These are phyloP conservation scores for Euborellia annulipes DNA, from an alignment of 1,140 invertebrate species.

Conservation along the genomic window DNA sequence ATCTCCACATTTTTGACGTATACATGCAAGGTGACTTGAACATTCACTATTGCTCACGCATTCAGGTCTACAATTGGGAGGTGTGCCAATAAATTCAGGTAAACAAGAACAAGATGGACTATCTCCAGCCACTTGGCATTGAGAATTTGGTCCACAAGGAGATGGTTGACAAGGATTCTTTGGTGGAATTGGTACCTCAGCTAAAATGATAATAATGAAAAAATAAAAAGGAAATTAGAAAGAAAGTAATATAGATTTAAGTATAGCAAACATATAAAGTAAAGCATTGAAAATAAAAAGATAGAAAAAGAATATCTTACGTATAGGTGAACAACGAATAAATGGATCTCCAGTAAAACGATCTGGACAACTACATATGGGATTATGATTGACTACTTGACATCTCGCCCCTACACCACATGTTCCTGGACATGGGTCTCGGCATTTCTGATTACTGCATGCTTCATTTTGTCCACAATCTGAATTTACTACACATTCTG, in stretches of 20 bases:
- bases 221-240: too few relatives aligned
- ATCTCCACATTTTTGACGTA: conserved; percentile 22
- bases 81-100: conserved; percentile 20
- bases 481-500: conserved; percentile 31
- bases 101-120: conserved; percentile 19
- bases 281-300: too few relatives aligned
- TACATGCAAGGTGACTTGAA: conserved; percentile 16
- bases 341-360: conserved; percentile 40
- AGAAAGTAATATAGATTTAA: background rate
- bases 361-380: conserved; percentile 36
- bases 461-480: conserved; percentile 30
- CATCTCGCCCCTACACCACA: conserved; percentile 34
- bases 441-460: conserved; percentile 34
- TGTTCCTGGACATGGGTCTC: conserved; percentile 33
- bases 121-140: conserved; percentile 31
- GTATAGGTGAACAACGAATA: conserved; percentile 30
- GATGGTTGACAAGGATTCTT: conserved; percentile 30
- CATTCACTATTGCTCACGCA: conserved; percentile 22
- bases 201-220: background rate
- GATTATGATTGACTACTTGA: conserved; percentile 36
- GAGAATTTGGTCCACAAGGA: conserved; percentile 42
- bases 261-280: too few relatives aligned
- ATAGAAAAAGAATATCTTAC: conserved; percentile 12
- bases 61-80: conserved; percentile 23
- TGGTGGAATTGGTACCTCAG: background rate